Evolutionary conservation across 2,113 vertebrate species (phyloP).

Genomic region (Butorides virescens): DNA sequence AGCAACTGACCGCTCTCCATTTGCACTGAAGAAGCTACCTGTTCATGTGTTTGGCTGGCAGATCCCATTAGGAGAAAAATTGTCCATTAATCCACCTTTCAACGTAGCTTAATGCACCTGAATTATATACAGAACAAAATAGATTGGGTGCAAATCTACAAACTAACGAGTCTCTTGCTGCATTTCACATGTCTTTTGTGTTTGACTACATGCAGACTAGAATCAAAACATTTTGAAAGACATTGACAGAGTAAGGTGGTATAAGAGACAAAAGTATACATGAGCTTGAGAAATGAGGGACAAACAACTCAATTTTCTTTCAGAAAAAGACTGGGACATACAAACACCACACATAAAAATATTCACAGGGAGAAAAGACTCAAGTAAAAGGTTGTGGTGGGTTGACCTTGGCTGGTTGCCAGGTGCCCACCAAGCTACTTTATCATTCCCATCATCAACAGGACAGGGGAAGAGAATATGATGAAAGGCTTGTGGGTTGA

Average conservation of each 20-base stretch:
- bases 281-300: neutral
- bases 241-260: neutral
- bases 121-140: neutral
- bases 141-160: neutral
- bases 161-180: neutral
- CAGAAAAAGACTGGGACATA: neutral
- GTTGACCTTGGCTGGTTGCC: neutral
- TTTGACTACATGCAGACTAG: neutral
- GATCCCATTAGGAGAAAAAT: neutral
- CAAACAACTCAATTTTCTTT: neutral
- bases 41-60: neutral
- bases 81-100: neutral
- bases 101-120: neutral
- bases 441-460: neutral
- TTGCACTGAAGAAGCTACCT: neutral
- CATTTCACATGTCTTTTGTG: neutral
- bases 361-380: neutral
- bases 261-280: neutral
- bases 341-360: neutral
- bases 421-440: neutral
- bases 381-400: neutral
- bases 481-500: neutral
- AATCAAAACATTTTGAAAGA: neutral
- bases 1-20: neutral
- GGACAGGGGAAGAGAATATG: neutral